Base-by-base conservation (phyloP, 2,113 vertebrate species). In the Catharus fuscescens region DNA sequence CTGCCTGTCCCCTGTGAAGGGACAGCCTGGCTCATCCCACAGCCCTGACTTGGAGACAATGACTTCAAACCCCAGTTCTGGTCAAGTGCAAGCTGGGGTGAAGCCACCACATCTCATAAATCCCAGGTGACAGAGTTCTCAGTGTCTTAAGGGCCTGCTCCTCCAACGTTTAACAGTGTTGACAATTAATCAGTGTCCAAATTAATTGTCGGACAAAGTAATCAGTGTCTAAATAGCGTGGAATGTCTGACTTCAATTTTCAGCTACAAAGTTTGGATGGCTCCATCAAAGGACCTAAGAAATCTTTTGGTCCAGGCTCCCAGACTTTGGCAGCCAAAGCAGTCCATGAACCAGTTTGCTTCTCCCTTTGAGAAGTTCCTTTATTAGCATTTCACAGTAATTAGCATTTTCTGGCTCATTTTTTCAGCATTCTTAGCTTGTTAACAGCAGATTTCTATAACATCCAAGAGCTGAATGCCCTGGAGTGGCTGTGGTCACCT, bases 221-320 rank as follows among this genome's bases (percentile, higher is more conserved):
- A 86, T 66, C 83, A 18, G 50, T 54, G 72, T 69, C 64, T 96
- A 65, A 93, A 65, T 10, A 76, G 64, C 1, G 3, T 44, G 4
- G 77, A 81, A 96, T 94, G 86, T 82, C 90, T 95, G 76, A 79
- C 60, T 95, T 76, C 36, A 71, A 48, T 88, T 83, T 73, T 45
- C 67, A 93, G 64, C 64, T 38, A 32, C 59, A 86, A 80, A 76
- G 54, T 84, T 72, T 26, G 74, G 45, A 65, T 60, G 66, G 79
- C 90, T 90, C 69, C 84, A 93, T 60, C 90, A 90, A 92, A 92
- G 40, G 57, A 65, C 32, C 34, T 25, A 70, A 80, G 85, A 85
- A 93, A 65, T 50, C 66, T 85, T 90, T 66, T 38, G 67, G 74
- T 91, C 36, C 18, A 29, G 69, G 36, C 64, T 76, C 74, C 57